Percentiles rank a stretch among this genome's conserved stretches.
Conservation (phyloP, 2,113 vertebrate genomes). For the Ifrita kowaldi region DNA sequence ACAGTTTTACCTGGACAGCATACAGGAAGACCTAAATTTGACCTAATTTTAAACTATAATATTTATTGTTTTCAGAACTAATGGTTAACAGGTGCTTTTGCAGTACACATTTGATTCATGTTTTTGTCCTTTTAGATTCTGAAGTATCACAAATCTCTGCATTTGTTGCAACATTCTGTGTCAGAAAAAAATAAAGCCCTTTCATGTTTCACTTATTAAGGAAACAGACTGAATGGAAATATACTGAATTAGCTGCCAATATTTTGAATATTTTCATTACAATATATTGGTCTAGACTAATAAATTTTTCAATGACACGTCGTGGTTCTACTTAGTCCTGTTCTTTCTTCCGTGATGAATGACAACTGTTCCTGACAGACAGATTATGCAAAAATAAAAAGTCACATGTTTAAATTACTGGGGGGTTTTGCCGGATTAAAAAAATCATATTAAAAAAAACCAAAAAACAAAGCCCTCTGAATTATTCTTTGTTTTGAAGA, state of each 20-base stretch:
- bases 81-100: background rate
- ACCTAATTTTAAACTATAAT: background rate
- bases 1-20: background rate
- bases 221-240: background rate
- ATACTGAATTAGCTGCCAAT: background rate
- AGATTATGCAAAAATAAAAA: background rate
- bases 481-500: background rate
- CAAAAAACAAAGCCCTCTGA: fast-evolving
- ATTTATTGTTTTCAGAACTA: background rate
- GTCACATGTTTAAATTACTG: background rate
- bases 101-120: background rate
- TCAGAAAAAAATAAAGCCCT: background rate
- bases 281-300: background rate
- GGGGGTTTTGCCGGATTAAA: background rate
- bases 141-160: background rate
- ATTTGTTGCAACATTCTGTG: background rate
- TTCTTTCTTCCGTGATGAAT: background rate
- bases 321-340: fast-evolving
- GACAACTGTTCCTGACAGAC: background rate
- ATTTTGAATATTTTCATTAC: background rate
- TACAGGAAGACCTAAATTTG: background rate
- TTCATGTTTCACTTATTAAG: background rate
- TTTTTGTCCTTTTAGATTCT: background rate
- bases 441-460: background rate
- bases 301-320: background rate